These are phyloP conservation scores for Tenodera sinensis DNA, from an alignment of 2,888 invertebrate species.

Conservation along the genomic window DNA sequence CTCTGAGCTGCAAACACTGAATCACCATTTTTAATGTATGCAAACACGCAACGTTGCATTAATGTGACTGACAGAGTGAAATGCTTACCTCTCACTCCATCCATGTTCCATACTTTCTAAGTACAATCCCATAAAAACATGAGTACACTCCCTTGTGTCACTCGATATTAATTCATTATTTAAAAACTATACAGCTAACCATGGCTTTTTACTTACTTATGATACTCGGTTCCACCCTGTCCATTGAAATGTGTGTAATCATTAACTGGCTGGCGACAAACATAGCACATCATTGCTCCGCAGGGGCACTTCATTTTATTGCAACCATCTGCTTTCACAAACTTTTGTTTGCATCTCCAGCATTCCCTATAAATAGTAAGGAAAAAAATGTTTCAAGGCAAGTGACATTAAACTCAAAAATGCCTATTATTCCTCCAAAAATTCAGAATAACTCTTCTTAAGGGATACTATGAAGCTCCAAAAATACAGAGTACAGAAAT, in stretches of 20 bases:
- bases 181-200: not conserved
- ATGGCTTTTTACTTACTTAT: slow-evolving; percentile 13
- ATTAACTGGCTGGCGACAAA: slow-evolving; percentile 45
- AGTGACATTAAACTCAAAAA: not conserved
- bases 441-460: no score
- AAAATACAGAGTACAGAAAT: no score
- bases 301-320: slow-evolving; percentile 51
- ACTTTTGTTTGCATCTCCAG: slow-evolving; percentile 43
- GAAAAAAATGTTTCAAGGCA: not conserved
- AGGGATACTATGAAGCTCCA: no score
- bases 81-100: no score
- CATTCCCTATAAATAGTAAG: slow-evolving; percentile 38
- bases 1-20: no score
- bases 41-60: no score
- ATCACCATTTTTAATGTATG: no score
- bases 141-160: no score
- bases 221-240: slow-evolving; percentile 29
- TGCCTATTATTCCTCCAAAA: not conserved
- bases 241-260: slow-evolving; percentile 50
- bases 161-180: no score
- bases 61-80: no score
- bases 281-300: slow-evolving; percentile 49
- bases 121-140: no score
- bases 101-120: no score
- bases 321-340: slow-evolving; percentile 48